A percentile compares a stretch with the other conserved stretches of the same genome.
These are phyloP conservation scores for Synanceia verrucosa DNA, from an alignment of 2,797 vertebrate genomes.

Conservation along the genomic window DNA sequence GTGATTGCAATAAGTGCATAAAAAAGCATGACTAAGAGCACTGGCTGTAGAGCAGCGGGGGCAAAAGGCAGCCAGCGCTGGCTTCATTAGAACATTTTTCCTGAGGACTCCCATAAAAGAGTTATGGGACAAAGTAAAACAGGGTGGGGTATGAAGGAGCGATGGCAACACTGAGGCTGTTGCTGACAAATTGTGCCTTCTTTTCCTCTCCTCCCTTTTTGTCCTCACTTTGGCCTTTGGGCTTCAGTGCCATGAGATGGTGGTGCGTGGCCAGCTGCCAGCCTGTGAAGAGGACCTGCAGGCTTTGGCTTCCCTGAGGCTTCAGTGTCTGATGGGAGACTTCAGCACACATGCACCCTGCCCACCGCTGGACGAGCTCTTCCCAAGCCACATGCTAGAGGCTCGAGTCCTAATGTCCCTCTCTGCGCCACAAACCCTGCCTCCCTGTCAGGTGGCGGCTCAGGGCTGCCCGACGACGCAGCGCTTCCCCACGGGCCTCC, in stretches of 20 bases:
- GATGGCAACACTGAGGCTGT: slow-evolving; percentile 51
- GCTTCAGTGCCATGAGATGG: slow-evolving; percentile 90
- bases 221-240: slow-evolving; percentile 10
- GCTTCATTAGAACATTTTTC: slow-evolving; percentile 68
- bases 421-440: slow-evolving; percentile 51
- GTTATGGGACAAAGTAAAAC: slow-evolving; percentile 68
- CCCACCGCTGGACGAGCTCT: slow-evolving; percentile 88
- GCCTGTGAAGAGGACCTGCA: slow-evolving; percentile 90
- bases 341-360: slow-evolving; percentile 86
- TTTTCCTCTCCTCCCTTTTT: slow-evolving; percentile 12
- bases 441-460: slow-evolving; percentile 64
- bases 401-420: slow-evolving; percentile 74
- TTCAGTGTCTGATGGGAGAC: slow-evolving; percentile 90
- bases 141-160: slow-evolving; percentile 56
- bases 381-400: slow-evolving; percentile 81
- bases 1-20: slow-evolving; percentile 61
- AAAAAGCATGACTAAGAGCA: slow-evolving; percentile 65
- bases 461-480: slow-evolving; percentile 66
- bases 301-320: slow-evolving; percentile 88
- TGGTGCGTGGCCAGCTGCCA: slow-evolving; percentile 89
- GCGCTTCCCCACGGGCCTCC: slow-evolving; percentile 76
- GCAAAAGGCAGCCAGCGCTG: slow-evolving; percentile 55
- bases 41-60: slow-evolving; percentile 52
- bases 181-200: slow-evolving; percentile 46
- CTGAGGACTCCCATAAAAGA: slow-evolving; percentile 67